These are phyloP conservation scores for Sebastes ruberrimus DNA, from an alignment of 2,797 vertebrate species.

Conservation along the genomic window DNA sequence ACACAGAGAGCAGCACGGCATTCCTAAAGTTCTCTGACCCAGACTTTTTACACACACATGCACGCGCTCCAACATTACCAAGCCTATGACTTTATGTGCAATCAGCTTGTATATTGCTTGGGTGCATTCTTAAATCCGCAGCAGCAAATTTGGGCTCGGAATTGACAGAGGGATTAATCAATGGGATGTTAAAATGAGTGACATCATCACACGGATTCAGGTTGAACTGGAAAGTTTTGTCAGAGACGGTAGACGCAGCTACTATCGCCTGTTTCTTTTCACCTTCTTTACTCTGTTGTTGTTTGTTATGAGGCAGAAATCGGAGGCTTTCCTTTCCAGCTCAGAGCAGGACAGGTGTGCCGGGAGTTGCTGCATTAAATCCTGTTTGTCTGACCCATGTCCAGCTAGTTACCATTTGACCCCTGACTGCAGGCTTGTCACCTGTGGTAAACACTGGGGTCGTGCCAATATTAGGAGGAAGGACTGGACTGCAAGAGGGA, in stretches of 20 bases:
- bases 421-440: constrained; percentile 33
- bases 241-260: constrained; percentile 12
- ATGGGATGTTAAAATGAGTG: constrained; percentile 62
- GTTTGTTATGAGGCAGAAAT: constrained; percentile 43
- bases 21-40: constrained; percentile 74
- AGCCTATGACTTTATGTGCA: constrained; percentile 74
- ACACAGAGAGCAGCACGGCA: constrained; percentile 47
- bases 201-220: constrained; percentile 69
- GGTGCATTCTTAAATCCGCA: constrained; percentile 74
- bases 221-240: constrained; percentile 56
- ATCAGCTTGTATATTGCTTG: constrained; percentile 80
- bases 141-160: constrained; percentile 69
- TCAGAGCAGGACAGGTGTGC: constrained; percentile 13
- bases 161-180: constrained; percentile 80
- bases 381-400: constrained; percentile 31
- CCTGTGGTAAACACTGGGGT: constrained; percentile 39
- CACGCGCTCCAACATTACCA: constrained; percentile 53
- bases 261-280: constrained; percentile 40
- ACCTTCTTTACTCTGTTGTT: constrained; percentile 10
- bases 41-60: constrained; percentile 28
- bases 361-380: constrained; percentile 33
- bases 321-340: constrained; percentile 15
- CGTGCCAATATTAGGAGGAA: neutral
- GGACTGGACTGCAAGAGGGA: neutral
- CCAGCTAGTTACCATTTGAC: constrained; percentile 46